Evolutionary conservation across 2,888 invertebrate species (phyloP), one percentile per base, ranked within the genome.

Genomic region (Listrodromus nycthemerus): DNA sequence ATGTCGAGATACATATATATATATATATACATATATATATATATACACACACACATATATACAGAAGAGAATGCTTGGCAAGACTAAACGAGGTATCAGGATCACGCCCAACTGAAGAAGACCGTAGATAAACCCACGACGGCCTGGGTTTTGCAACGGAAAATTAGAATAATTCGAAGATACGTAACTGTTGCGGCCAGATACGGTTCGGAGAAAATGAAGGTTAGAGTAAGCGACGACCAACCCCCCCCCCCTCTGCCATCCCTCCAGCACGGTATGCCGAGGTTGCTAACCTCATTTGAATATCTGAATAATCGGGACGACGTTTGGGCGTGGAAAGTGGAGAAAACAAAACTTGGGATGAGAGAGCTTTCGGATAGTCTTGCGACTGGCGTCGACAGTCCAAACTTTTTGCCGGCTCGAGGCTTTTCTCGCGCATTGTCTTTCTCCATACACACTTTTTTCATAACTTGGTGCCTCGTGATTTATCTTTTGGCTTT

Each of bases 101-200:
- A 70, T 83, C 78, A 63, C 78, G 82, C 82, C 73, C 79, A 41
- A 65, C 63, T 61, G 61, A 3, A 2, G 50, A 55, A 63, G 13
- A 30, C 82, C 48, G 69, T 69, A 76, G 82, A 82, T 71, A 78
- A 77, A 82, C 80, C 27, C 61, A 6, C 61, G 27, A 45, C 61
- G 66, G 80, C 52, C 27, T 21, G 73, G 90, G 92, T 93, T 93
- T 93, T 93, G 93, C 90, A 81, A 52, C 67, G 78, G 88, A 90
- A 91, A 93, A 93, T 93, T 93, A 93, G 90, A 93, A 93, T 93
- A 93, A 93, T 93, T 92, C 91, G 90, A 92, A 92, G 90, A 93
- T 93, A 92, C 92, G 93, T 93, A 92, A 93, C 93, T 93, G 93
- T 93, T 93, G 92, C 92, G 91, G 88, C 87, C 93, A 93, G 93